Evolutionary conservation across 1,140 invertebrate species (phyloP), one percentile per base, ranked within the genome.

Genomic region (Triops longicaudatus): DNA sequence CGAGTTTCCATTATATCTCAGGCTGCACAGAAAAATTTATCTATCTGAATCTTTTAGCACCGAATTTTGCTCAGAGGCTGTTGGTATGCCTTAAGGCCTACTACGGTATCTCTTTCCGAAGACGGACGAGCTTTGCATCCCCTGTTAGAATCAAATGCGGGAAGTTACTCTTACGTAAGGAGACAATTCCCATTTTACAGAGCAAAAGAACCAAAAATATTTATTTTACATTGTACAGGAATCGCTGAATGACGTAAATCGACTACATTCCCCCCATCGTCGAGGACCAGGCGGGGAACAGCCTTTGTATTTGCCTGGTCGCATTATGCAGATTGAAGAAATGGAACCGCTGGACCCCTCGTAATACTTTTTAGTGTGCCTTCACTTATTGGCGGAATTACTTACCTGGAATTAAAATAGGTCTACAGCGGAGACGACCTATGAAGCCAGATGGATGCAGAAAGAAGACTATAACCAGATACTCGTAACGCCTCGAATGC

Each of bases 1-100:
- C 82, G 27, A 43, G 75, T 5, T 76, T 27, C 76, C 41, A 76
- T 26, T 22, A 37, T 22, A 7, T 27, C 75, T n/a, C n/a, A n/a
- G n/a, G n/a, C n/a, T n/a, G 27, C 75, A 31, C 27, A 41, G 14
- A 72, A 22, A 27, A 75, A 71, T 10, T 50, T 73, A 41, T 63
- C 50, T 75, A 78, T 50, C 31, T 63, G 80, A 75, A 73, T 75
- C 73, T 85, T 88, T 73, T 83, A 92, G 91, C 92, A 92, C 80
- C 90, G 91, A 78, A 90, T 93, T 76, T 88, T 92, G 81, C 84
- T 92, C 78, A 92, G 92, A 82, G 91, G 91, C 26, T 91, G 91
- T 81, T 91, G 90, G 4, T 92, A 92, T 82, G 89, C 88, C 7
- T 80, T 92, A 12, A 89, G 92, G 10, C 91, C 91, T 9, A 87